phyloP scores from a whole-genome alignment of 2,113 vertebrate genomes.

The Myocastor coypus region DNA sequence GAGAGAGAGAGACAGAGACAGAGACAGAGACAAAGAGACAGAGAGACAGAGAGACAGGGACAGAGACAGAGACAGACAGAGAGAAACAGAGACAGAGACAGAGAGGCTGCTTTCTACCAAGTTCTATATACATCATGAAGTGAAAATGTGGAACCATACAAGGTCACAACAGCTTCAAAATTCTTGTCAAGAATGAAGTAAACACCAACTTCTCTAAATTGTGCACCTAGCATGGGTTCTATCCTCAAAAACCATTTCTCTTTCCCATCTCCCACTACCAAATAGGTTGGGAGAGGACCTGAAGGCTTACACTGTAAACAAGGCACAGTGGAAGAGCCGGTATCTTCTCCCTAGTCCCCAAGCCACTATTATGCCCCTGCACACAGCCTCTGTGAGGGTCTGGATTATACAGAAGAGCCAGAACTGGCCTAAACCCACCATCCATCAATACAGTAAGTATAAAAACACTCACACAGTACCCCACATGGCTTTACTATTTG shows the following conservation, averaged over 20 bases:
- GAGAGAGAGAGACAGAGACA: too few species aligned
- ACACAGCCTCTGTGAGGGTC: not conserved
- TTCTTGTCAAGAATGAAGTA: constrained; percentile 27
- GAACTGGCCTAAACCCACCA: constrained; percentile 36
- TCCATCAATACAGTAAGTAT: constrained; percentile 49
- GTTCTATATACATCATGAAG: not conserved
- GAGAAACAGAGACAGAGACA: too few species aligned
- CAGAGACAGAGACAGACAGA: too few species aligned
- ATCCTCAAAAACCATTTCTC: constrained; percentile 3
- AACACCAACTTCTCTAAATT: not conserved
- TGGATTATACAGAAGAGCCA: not conserved
- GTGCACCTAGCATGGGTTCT: not conserved
- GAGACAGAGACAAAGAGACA: too few species aligned
- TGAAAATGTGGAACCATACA: constrained; percentile 25
- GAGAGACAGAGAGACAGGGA: too few species aligned
- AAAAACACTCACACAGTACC: constrained; percentile 21
- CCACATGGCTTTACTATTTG: constrained; percentile 45
- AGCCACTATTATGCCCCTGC: not conserved
- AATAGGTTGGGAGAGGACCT: constrained; percentile 19
- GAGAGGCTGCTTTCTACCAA: not conserved
- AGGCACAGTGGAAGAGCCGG: not conserved
- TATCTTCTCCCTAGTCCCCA: not conserved
- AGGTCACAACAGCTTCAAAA: not conserved
- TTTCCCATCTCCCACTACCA: not conserved
- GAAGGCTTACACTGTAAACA: not conserved